Percentiles rank a stretch among this genome's conserved stretches.
phyloP scores from a whole-genome alignment of 37 sponge, comb jelly and placozoan species.

The Amphimedon queenslandica region DNA sequence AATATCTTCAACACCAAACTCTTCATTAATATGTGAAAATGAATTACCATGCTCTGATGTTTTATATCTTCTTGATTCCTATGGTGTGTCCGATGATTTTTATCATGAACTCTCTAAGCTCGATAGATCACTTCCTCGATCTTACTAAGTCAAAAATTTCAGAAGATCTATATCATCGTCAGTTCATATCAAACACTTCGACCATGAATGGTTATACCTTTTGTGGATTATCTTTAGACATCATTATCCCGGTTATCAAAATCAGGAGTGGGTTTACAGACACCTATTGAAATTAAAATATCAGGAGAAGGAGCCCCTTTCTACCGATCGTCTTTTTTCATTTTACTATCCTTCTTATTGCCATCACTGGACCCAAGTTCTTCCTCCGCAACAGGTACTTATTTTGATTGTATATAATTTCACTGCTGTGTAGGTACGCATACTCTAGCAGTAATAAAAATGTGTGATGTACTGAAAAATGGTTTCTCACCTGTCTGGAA shows the following conservation, averaged over 20 bases:
- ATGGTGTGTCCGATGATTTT: not conserved
- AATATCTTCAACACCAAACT: too few relatives aligned
- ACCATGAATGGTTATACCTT: too few relatives aligned
- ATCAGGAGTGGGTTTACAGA: too few relatives aligned
- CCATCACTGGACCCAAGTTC: too few relatives aligned
- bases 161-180: too few relatives aligned
- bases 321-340: conserved; percentile 4
- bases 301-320: conserved; percentile 35
- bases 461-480: not conserved
- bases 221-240: too few relatives aligned
- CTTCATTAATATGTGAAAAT: too few relatives aligned
- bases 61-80: not conserved
- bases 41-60: too few relatives aligned
- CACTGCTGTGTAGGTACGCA: not conserved
- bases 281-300: conserved; percentile 6
- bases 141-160: conserved; percentile 1
- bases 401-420: not conserved
- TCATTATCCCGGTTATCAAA: too few relatives aligned
- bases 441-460: not conserved
- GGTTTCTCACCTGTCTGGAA: not conserved
- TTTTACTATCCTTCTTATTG: conserved; percentile 13
- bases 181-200: too few relatives aligned
- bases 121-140: not conserved
- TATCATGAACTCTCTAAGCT: conserved; percentile 8
- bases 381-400: too few relatives aligned